Evolutionary conservation across 2,888 invertebrate species (phyloP).

Genomic region (Caenorhabditis sinica): DNA sequence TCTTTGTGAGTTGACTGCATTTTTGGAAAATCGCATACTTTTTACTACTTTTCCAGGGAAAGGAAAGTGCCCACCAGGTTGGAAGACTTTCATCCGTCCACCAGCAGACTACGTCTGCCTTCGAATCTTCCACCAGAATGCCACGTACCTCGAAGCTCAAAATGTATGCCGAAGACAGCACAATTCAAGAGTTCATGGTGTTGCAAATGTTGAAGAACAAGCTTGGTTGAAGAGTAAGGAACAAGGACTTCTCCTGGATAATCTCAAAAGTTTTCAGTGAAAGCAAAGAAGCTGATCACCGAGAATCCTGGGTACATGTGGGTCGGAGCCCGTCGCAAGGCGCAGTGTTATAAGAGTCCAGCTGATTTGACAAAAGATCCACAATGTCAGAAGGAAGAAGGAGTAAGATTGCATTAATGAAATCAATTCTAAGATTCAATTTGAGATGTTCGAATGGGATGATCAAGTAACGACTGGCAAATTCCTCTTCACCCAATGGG

Average conservation of each 20-base stretch:
- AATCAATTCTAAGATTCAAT: not conserved
- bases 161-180: constrained; percentile 42
- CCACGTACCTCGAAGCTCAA: constrained; percentile 51
- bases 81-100: constrained; percentile 45
- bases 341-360: constrained; percentile 25
- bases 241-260: no score
- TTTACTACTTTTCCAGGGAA: constrained; percentile 28
- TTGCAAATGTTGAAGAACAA: constrained; percentile 33
- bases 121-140: constrained; percentile 43
- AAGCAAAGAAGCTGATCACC: constrained; percentile 32
- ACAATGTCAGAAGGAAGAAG: constrained; percentile 25
- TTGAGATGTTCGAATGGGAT: constrained; percentile 50
- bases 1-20: constrained; percentile 22
- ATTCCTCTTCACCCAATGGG: constrained; percentile 55
- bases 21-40: not conserved
- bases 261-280: constrained; percentile 21
- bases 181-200: constrained; percentile 48
- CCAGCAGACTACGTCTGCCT: constrained; percentile 32
- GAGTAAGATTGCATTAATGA: not conserved
- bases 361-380: not conserved
- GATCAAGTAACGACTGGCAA: constrained; percentile 25
- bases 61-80: constrained; percentile 54
- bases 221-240: constrained; percentile 48
- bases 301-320: constrained; percentile 35
- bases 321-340: constrained; percentile 53